Conservation (phyloP, 2,113 vertebrate species). For the Gobiocypris rarus region DNA sequence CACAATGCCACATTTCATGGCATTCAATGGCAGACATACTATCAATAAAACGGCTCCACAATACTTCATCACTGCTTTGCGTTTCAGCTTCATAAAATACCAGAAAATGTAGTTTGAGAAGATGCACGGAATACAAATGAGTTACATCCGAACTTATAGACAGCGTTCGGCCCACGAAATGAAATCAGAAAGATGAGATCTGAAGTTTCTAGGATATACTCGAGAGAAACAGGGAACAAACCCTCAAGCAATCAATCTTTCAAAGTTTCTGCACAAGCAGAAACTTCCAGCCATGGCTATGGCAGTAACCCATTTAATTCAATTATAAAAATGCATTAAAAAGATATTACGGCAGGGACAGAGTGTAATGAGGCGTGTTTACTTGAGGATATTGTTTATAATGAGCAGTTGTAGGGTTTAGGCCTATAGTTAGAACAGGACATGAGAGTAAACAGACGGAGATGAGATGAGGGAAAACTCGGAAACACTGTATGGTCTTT, state of each 20-base stretch:
- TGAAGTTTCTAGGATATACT: slow-evolving; percentile 59
- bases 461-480: slow-evolving; percentile 41
- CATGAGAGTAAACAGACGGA: slow-evolving; percentile 51
- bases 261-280: slow-evolving; percentile 60
- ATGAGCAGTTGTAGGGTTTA: slow-evolving; percentile 78
- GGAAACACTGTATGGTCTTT: slow-evolving; percentile 41
- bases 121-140: slow-evolving; percentile 56
- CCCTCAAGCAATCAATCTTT: slow-evolving; percentile 63
- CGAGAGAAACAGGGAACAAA: slow-evolving; percentile 47
- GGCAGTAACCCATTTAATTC: slow-evolving; percentile 81
- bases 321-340: slow-evolving; percentile 87
- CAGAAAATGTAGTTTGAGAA: slow-evolving; percentile 27
- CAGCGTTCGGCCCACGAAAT: slow-evolving; percentile 49
- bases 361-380: slow-evolving; percentile 84
- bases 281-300: slow-evolving; percentile 71
- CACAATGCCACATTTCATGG: slow-evolving; percentile 31
- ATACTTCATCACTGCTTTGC: slow-evolving; percentile 36
- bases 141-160: slow-evolving; percentile 49
- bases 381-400: slow-evolving; percentile 82
- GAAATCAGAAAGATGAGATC: slow-evolving; percentile 58
- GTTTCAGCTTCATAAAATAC: slow-evolving; percentile 33
- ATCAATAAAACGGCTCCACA: slow-evolving; percentile 42
- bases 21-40: slow-evolving; percentile 26
- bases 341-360: slow-evolving; percentile 81
- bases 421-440: slow-evolving; percentile 64